Base-by-base conservation (phyloP, 2,113 vertebrate genomes). In the Apteryx mantelli region DNA sequence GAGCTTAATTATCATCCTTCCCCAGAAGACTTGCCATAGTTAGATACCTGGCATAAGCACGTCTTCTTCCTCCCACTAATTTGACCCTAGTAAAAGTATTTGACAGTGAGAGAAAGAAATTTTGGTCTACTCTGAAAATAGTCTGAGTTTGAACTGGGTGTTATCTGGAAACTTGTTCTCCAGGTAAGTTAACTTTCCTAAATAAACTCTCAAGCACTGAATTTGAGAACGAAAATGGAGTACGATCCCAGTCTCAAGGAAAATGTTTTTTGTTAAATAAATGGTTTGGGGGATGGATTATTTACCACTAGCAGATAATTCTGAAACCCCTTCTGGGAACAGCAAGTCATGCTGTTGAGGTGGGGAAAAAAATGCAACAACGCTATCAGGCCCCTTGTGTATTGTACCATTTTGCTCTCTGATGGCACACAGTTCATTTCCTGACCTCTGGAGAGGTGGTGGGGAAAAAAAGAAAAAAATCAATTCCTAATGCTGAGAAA, bases 341-440 rank as follows among this genome's bases (percentile, higher is more conserved):
- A 90, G 28, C 3, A 82, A 91, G 85, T 91, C 81, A 82, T 18
- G 11, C 30, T 79, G 58, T 46, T 94, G 86, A 81, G 42, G 16
- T 60, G 32, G 42, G 30, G 4, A 8, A 19, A 2, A 71, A 83
- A 93, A 74, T 24, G 8, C 44, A 64, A 3, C 40, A 56, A 5
- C 34, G 21, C 40, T 85, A 32, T 82, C 58, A 53, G 13, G 5
- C 42, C 53, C 71, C 53, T 48, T 55, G 82, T 19, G 73, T 34
- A 58, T 68, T 76, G 61, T n/a, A 26, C 55, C 88, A 50, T 89
- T 73, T 83, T 88, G 52, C 88, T 91, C 74, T 78, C 86, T 65
- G 69, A 91, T 92, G 92, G 53, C 88, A 91, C 92, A 86, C 44
- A 96, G 91, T 96, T 95, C 55, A 81, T 95, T 93, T 89, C 79